Base-by-base conservation (phyloP, 2,888 invertebrate species). In the Lochmaea crataegi region DNA sequence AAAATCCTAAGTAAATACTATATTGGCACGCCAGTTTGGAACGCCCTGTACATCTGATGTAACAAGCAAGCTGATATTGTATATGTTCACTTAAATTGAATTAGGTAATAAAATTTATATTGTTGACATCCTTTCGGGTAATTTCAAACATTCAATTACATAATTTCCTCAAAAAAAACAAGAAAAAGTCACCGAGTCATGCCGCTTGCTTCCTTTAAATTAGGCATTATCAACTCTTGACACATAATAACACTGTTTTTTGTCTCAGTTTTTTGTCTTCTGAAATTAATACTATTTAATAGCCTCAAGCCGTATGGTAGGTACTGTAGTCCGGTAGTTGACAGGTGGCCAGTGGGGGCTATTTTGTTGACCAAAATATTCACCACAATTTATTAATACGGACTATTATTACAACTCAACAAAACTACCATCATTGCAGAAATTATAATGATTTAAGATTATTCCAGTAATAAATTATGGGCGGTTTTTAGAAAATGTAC, bases 191-290 rank as follows among this genome's bases (percentile, higher is more conserved):
- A 63, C 18, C 42, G 51, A 61, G 61, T 69, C 69, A 63, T 63
- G 63, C 10, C 63, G 63, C 38, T 63, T 41, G 61, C 53, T 63
- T 16, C 68, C 16, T 69, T 63, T 53, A 69, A 69, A 69, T 63
- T 69, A 63, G 61, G 56, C 51, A 56, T 42, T 65, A 14, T 65
- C 38, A 63, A 42, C 16, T 18, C 16, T 63, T 42, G n/a, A 63
- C 42, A 41, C 16, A 42, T 18, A 63, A 63, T 63, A 63, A 63
- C 42, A 42, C 18, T 18, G 61, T 56, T 61, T 61, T 61, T 63
- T 48, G 48, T 41, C 51, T 69, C 12, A 63, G 22, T 69, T 68
- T 68, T 68, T 69, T 69, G 69, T 69, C 41, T 69, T 63, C 63
- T n/a, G 51, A 69, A 58, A 68, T 68, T 68, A 68, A 68, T 68